phyloP scores from a whole-genome alignment of 2,797 vertebrate genomes.

The Phrynocephalus guinanensis region DNA sequence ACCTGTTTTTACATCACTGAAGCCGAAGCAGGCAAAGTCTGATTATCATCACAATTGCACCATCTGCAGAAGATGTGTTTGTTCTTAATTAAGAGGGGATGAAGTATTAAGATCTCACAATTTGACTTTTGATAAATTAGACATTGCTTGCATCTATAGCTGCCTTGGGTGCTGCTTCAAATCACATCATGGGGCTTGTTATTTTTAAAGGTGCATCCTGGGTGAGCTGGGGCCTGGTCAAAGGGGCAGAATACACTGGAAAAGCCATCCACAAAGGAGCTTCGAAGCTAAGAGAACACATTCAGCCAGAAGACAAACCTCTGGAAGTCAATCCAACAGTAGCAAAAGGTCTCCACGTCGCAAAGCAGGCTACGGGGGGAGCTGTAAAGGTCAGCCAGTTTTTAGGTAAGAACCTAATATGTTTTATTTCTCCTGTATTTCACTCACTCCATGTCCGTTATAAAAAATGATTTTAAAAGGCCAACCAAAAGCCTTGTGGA shows the following conservation, averaged over 20 bases:
- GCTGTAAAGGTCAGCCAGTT: slow-evolving; percentile 98
- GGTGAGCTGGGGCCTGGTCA: slow-evolving; percentile 96
- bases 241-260: slow-evolving; percentile 95
- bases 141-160: not conserved
- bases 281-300: slow-evolving; percentile 93
- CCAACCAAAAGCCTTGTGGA: not conserved
- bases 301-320: slow-evolving; percentile 95
- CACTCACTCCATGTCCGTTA: not conserved
- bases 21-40: not conserved
- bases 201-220: slow-evolving; percentile 90
- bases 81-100: not conserved
- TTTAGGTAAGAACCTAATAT: slow-evolving; percentile 82
- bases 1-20: not conserved
- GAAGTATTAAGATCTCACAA: not conserved
- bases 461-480: not conserved
- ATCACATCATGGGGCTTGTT: slow-evolving; percentile 17
- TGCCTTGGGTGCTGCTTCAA: too few species aligned
- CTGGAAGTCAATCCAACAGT: slow-evolving; percentile 90
- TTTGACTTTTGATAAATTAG: not conserved
- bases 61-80: not conserved
- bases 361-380: slow-evolving; percentile 95
- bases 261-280: slow-evolving; percentile 97
- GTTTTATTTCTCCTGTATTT: not conserved
- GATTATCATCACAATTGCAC: not conserved
- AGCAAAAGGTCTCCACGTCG: slow-evolving; percentile 90